These are phyloP conservation scores for Harpalus rubripes DNA, from an alignment of 2,888 invertebrate species.

Conservation along the genomic window DNA sequence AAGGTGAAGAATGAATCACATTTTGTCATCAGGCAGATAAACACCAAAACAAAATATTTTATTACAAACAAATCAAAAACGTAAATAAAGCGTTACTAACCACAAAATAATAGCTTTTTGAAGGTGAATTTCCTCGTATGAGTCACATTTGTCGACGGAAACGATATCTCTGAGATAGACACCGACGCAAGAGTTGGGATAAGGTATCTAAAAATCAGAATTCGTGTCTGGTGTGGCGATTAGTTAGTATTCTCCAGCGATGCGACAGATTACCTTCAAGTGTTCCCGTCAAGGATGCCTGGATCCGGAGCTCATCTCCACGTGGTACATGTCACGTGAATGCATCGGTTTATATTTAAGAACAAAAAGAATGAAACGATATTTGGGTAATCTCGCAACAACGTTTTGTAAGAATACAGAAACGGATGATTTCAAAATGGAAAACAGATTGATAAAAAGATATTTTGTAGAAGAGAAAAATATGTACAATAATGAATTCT, in stretches of 20 bases:
- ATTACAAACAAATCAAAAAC: too few relatives aligned
- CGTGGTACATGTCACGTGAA: background rate
- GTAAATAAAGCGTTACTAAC: too few relatives aligned
- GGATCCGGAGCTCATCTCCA: conserved; percentile 45
- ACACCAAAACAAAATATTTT: too few relatives aligned
- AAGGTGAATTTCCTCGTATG: background rate
- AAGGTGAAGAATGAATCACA: too few relatives aligned
- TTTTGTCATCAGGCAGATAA: too few relatives aligned
- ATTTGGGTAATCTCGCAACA: background rate
- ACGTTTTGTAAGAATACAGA: background rate
- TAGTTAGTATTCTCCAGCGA: conserved; percentile 61
- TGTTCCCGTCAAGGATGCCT: conserved; percentile 58
- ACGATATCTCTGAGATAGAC: conserved; percentile 4
- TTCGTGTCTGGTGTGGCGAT: conserved; percentile 49
- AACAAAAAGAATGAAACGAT: background rate
- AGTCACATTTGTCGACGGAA: background rate
- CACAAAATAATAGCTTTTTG: background rate
- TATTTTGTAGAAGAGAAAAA: too few relatives aligned
- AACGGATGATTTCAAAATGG: background rate
- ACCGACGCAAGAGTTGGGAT: conserved; percentile 1
- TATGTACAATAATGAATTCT: too few relatives aligned
- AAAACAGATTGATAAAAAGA: background rate
- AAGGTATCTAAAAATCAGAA: conserved; percentile 60
- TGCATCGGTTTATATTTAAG: conserved; percentile 2
- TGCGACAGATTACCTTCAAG: conserved; percentile 64